Evolutionary conservation across 1,140 invertebrate species (phyloP).

Genomic region (Heliconius nattereri): DNA sequence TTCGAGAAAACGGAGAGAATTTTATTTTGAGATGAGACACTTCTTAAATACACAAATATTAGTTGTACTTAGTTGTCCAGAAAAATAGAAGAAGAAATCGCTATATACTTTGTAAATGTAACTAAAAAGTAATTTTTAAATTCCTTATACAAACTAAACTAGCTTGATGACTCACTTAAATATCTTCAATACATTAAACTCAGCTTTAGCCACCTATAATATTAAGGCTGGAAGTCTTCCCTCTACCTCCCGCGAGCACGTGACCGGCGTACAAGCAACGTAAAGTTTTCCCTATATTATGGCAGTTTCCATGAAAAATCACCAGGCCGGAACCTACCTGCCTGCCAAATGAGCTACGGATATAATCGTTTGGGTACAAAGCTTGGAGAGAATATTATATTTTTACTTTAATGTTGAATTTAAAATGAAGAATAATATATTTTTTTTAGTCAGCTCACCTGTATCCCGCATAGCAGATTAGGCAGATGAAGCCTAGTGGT

Average conservation of each 20-base stretch:
- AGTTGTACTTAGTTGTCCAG: too few relatives aligned
- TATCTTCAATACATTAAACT: slow-evolving; percentile 36
- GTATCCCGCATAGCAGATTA: too few relatives aligned
- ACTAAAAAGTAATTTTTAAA: too few relatives aligned
- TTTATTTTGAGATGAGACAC: too few relatives aligned
- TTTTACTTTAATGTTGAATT: background rate
- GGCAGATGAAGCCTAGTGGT: too few relatives aligned
- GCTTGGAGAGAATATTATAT: slow-evolving; percentile 15
- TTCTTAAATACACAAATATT: too few relatives aligned
- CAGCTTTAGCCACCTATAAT: slow-evolving; percentile 14
- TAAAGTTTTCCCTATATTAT: slow-evolving; percentile 49
- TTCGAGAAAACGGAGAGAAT: too few relatives aligned
- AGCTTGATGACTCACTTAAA: slow-evolving; percentile 29
- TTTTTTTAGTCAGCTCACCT: background rate
- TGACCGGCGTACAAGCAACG: slow-evolving; percentile 45
- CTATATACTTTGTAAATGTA: too few relatives aligned
- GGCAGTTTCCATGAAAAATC: slow-evolving; percentile 50
- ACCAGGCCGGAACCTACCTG: slow-evolving; percentile 42
- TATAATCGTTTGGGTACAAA: slow-evolving; percentile 37
- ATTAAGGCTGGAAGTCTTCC: slow-evolving; percentile 17
- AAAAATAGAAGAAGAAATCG: too few relatives aligned
- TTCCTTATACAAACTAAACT: background rate
- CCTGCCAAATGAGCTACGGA: slow-evolving; percentile 43
- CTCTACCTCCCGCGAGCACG: slow-evolving; percentile 36
- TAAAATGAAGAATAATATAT: background rate